A percentile compares a stretch with the other conserved stretches of the same genome.
Evolutionary conservation across 2,797 vertebrate species (phyloP).

Genomic region (Neosilurus mollespiculum): DNA sequence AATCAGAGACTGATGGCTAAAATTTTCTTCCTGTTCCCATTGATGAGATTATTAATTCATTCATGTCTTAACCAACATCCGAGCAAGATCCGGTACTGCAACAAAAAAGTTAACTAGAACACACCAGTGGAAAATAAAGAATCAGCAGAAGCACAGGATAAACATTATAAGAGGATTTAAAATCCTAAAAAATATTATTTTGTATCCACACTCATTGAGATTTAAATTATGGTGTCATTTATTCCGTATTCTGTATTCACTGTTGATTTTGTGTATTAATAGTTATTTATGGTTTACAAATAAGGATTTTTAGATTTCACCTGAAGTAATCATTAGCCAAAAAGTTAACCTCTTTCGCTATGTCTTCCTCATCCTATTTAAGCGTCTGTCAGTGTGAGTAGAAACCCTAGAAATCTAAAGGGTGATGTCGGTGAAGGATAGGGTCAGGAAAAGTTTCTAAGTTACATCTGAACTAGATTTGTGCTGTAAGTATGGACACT

Average conservation of each 20-base stretch:
- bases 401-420: not conserved
- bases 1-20: slow-evolving; percentile 14
- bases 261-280: not conserved
- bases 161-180: not conserved
- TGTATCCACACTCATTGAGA: not conserved
- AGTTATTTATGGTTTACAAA: not conserved
- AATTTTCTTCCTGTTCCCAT: slow-evolving; percentile 39
- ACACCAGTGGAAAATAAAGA: slow-evolving; percentile 34
- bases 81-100: slow-evolving; percentile 11
- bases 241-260: not conserved
- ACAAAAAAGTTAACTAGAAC: slow-evolving; percentile 23
- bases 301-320: not conserved
- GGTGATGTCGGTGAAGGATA: not conserved
- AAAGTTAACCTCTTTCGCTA: slow-evolving; percentile 19
- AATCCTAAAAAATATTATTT: not conserved
- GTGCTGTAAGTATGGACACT: slow-evolving; percentile 27
- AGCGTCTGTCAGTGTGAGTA: slow-evolving; percentile 23
- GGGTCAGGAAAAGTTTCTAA: not conserved
- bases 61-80: slow-evolving; percentile 34
- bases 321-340: slow-evolving; percentile 47
- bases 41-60: slow-evolving; percentile 43
- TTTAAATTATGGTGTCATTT: not conserved
- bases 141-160: slow-evolving; percentile 44
- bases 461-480: not conserved
- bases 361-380: slow-evolving; percentile 29